phyloP scores from a whole-genome alignment of 1,140 invertebrate genomes.

The Diuraphis noxia region DNA sequence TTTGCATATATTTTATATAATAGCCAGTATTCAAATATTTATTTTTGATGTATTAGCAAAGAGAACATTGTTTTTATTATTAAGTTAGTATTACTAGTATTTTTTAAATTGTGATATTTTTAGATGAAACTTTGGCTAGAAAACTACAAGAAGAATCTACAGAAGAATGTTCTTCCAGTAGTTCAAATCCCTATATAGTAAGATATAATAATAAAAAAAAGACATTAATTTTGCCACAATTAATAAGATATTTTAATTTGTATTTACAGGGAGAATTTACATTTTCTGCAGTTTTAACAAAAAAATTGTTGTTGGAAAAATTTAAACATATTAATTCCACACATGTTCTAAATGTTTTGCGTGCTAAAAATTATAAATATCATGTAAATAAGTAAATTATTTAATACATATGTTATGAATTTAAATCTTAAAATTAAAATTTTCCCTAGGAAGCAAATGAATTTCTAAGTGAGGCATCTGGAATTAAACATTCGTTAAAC shows the following conservation, averaged over 20 bases:
- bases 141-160: slow-evolving; percentile 2
- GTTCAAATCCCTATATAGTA: neutral
- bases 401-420: neutral
- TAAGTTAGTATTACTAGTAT: neutral
- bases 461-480: neutral
- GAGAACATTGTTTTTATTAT: neutral
- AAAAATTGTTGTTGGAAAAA: slow-evolving; percentile 17
- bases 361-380: slow-evolving; percentile 1
- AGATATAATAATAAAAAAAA: neutral
- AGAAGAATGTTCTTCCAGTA: neutral
- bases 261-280: neutral
- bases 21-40: too few relatives aligned
- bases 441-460: slow-evolving; percentile 15
- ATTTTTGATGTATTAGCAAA: neutral
- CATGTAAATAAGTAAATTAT: neutral
- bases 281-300: slow-evolving; percentile 41
- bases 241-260: neutral
- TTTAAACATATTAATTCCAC: slow-evolving; percentile 10
- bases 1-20: too few relatives aligned
- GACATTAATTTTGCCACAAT: neutral
- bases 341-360: slow-evolving; percentile 6
- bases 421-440: neutral
- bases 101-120: neutral
- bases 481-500: neutral
- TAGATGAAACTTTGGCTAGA: slow-evolving; percentile 44